Percentiles rank a stretch among this genome's conserved stretches.
phyloP scores from a whole-genome alignment of 1,140 invertebrate genomes.

The Bicyclus anynana region DNA sequence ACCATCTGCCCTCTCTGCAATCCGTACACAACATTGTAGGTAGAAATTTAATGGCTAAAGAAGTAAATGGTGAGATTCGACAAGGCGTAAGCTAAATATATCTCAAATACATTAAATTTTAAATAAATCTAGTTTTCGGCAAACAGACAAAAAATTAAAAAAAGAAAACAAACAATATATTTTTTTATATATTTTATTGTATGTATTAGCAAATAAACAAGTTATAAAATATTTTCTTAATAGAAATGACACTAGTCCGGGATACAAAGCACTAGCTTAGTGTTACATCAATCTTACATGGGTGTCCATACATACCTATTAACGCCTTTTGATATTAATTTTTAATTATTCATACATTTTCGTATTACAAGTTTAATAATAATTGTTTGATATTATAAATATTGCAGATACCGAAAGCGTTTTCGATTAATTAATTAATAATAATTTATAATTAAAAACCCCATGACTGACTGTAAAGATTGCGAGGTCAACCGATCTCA shows the following conservation, averaged over 20 bases:
- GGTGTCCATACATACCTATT: conserved; percentile 23
- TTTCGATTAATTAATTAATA: not conserved
- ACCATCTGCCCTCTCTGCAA: too few relatives aligned
- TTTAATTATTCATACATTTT: not conserved
- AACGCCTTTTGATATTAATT: conserved; percentile 1
- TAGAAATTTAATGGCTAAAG: too few relatives aligned
- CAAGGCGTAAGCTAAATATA: too few relatives aligned
- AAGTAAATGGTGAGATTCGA: too few relatives aligned
- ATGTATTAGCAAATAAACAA: conserved; percentile 77
- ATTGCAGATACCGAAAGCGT: not conserved
- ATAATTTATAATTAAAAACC: conserved; percentile 17
- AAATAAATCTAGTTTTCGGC: too few relatives aligned
- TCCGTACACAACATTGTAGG: too few relatives aligned
- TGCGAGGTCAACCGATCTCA: conserved; percentile 37
- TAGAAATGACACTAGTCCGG: conserved; percentile 65
- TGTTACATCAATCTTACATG: conserved; percentile 40
- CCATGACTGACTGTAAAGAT: conserved; percentile 27
- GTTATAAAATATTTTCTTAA: conserved; percentile 74
- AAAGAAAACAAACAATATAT: conserved; percentile 23
- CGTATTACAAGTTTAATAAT: not conserved
- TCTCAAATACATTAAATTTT: too few relatives aligned
- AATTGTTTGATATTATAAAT: not conserved
- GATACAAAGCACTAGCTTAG: conserved; percentile 42
- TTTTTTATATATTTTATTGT: conserved; percentile 47
- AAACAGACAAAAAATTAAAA: not conserved